phyloP scores from a whole-genome alignment of 1,140 invertebrate genomes.

The Drosophila erecta region DNA sequence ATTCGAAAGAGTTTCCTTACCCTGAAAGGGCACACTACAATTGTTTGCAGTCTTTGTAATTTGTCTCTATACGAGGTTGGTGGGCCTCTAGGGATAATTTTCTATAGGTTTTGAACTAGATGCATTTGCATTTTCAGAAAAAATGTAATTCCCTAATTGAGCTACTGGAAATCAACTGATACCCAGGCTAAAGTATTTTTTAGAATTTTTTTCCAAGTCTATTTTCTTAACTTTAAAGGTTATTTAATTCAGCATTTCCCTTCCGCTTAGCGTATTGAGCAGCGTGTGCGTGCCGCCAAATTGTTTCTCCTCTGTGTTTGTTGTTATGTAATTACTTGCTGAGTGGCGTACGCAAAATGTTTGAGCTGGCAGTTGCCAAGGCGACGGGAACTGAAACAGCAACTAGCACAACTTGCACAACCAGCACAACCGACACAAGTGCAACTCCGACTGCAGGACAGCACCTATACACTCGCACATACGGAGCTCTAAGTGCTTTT shows the following conservation, averaged over 20 bases:
- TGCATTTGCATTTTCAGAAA: too few relatives aligned
- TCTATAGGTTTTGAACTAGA: background rate
- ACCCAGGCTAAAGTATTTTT: too few relatives aligned
- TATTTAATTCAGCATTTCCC: background rate
- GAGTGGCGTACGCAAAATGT: constrained; percentile 73
- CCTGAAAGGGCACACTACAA: background rate
- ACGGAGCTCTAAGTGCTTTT: constrained; percentile 69
- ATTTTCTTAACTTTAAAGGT: background rate
- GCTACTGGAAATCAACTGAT: too few relatives aligned
- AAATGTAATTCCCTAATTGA: too few relatives aligned
- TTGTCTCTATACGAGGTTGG: background rate
- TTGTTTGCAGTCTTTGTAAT: background rate
- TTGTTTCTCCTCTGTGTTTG: constrained; percentile 33
- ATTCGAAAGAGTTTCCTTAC: background rate
- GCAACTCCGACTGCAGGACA: constrained; percentile 21
- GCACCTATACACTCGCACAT: constrained; percentile 3
- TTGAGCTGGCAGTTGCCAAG: constrained; percentile 63
- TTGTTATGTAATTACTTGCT: constrained; percentile 76
- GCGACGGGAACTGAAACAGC: constrained; percentile 39
- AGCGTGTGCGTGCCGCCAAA: background rate
- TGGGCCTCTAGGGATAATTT: background rate
- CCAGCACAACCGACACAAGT: background rate
- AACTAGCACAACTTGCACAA: background rate
- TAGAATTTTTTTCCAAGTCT: background rate
- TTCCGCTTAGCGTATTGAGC: background rate